Base-by-base conservation (phyloP, 1,140 invertebrate species). In the Dendroctonus valens region DNA sequence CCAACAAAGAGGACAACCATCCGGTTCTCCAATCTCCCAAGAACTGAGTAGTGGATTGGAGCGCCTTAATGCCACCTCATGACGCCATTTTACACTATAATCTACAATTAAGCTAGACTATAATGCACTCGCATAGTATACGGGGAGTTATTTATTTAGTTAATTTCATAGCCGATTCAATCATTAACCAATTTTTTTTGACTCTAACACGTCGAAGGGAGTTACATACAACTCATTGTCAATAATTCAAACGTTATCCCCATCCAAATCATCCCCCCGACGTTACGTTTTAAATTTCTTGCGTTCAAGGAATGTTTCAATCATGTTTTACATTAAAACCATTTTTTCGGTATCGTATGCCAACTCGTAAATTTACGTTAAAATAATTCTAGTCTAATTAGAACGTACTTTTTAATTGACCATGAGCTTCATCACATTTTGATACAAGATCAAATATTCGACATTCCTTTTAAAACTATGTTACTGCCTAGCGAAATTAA, bases 11-110 rank as follows among this genome's bases (percentile, higher is more conserved):
- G 53, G 59, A 11, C 50, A 50, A 12, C 37, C 12, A 50, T 54
- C 59, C 11, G 42, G 7, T 3, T 64, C 65, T 7, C 51, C 74
- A 39, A 73, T 77, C 8, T 73, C 76, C 39, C 76, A 82, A 69
- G 77, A 82, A 65, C 71, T 84, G 50, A 83, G 81, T 73, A 76
- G 76, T 48, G 74, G 81, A 61, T 73, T 84, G 59, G 82, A 83
- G 65, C 81, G 83, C 66, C 73, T 84, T 48, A 80, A 80, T 46
- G 78, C 80, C 51, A 81, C 79, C 37, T 77, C 76, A 73, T 78
- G 76, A 77, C 74, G 76, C 51, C 73, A 76, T 76, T 77, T 75
- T 55, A 75, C 75, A 0, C 49, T 77, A 37, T 77, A 74, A 74
- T 15, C 54, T 46, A 58, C 12, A 38, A 53, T 54, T 12, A 44